Evolutionary conservation across 2,888 invertebrate genomes (phyloP), one percentile per base, ranked within the genome.

Genomic region (Scaptomyza reducta): DNA sequence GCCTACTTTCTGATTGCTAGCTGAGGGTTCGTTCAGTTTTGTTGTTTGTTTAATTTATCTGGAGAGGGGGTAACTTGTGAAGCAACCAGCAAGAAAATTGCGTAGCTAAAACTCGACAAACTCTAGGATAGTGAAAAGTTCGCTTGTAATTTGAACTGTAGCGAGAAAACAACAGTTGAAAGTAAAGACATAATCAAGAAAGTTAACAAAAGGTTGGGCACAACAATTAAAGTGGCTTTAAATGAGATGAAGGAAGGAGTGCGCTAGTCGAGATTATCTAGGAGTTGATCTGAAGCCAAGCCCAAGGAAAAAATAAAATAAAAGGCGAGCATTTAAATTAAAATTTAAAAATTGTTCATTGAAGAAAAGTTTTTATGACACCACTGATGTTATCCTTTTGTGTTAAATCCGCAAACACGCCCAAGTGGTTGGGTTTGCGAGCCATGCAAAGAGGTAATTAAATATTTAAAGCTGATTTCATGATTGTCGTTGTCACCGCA

Each of bases 381-480:
- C 14, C 14, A n/a, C 22, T 38, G 18, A 7, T 31, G 14, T 9
- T 27, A 18, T 2, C 16, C 1, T 27, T 29, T 3, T 18, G 18
- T 22, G 14, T 44, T 38, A 51, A 35, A 7, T 16, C 16, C 35
- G 6, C 7, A 27, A 6, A 3, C 13, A 18, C 22, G 49, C n/a
- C n/a, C 27, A 35, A 38, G 40, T 38, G 31, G 10, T 42, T 42
- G 33, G 29, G 22, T 42, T 18, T 49, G 6, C 6, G 45, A 41
- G n/a, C 33, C 66, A 60, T 72, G 69, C 40, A 47, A 40, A 64
- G 35, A 16, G 44, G 22, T 62, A 68, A 64, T 79, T 62, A 63
- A 47, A 27, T 22, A 22, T 45, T 61, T 44, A 46, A 40, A 51
- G 58, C 54, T 63, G 59, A 70, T 69, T 53, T 53, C 66, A 66